Evolutionary conservation across 2,113 vertebrate genomes (phyloP), one percentile per base, ranked within the genome.

Genomic region (Sarotherodon lohbergeri): DNA sequence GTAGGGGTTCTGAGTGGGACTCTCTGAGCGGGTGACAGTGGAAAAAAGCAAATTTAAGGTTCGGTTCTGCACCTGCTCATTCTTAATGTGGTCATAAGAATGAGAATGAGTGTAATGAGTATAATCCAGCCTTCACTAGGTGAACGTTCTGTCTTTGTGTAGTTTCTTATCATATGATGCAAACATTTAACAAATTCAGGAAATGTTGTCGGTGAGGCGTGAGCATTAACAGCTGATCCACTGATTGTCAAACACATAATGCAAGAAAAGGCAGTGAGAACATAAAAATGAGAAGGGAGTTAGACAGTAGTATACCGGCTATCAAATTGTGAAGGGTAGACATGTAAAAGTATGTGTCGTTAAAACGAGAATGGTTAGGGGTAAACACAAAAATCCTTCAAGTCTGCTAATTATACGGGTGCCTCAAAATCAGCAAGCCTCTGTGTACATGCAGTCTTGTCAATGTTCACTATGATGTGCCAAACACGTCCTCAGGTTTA

Each of bases 1-100:
- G 93, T 88, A 95, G 7, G 94, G 95, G 90, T 93, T 96, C 80
- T 95, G 94, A 57, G 96, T 96, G 48, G 95, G 95, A 84, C 92
- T 95, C 90, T 96, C 96, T 97, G 81, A 63, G 36, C 12, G 43
- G 3, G 71, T 6, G 22, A 83, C 9, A 80, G 19, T 7, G 22
- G 27, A 88, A 17, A 50, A 32, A 39, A 84, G 24, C 16, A 9
- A 16, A n/a, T 68, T 32, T 41, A 13, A 39, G 27, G 8, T 19
- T 22, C 3, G 9, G 43, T 9, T 82, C 76, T 59, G 7, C 5
- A 32, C 19, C 46, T 56, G 29, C 4, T 57, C 55, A 50, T 24
- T 66, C 27, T 61, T 17, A 55, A 52, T 48, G 43, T 78, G 71
- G 16, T 50, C 17, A 50, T 27, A 27, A 27, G 27, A 27, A 27